These are phyloP conservation scores for Larimichthys crocea DNA, from an alignment of 2,113 vertebrate genomes.

Conservation along the genomic window DNA sequence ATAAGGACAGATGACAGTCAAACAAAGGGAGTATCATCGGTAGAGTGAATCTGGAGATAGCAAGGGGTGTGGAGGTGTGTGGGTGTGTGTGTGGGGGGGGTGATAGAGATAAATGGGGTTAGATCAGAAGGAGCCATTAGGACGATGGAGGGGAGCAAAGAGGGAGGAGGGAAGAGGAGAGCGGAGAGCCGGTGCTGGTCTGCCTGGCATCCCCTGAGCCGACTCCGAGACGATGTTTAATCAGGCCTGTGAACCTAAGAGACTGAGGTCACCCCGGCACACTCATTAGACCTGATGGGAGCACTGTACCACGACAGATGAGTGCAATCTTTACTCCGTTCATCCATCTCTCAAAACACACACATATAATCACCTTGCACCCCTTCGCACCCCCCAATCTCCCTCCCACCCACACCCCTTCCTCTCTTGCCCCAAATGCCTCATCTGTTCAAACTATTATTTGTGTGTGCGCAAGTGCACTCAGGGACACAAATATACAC, in stretches of 20 bases:
- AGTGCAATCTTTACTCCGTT: constrained; percentile 79
- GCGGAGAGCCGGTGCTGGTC: constrained; percentile 49
- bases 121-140: constrained; percentile 75
- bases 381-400: not conserved
- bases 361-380: constrained; percentile 70
- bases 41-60: constrained; percentile 27
- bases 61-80: not conserved
- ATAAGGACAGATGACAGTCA: constrained; percentile 70
- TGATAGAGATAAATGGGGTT: constrained; percentile 79
- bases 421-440: constrained; percentile 34
- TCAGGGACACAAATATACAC: constrained; percentile 18
- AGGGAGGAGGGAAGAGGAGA: constrained; percentile 41
- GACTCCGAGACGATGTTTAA: constrained; percentile 80
- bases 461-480: constrained; percentile 33
- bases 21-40: constrained; percentile 47
- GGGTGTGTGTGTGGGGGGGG: constrained; percentile 6
- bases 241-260: constrained; percentile 79
- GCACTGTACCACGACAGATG: constrained; percentile 76
- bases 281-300: constrained; percentile 84
- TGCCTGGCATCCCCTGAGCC: constrained; percentile 64
- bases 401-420: not conserved
- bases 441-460: constrained; percentile 50
- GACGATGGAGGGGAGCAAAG: constrained; percentile 65
- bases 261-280: constrained; percentile 80
- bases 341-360: constrained; percentile 83